Conservation (phyloP, 2,888 invertebrate species). For the Eurois occulta region DNA sequence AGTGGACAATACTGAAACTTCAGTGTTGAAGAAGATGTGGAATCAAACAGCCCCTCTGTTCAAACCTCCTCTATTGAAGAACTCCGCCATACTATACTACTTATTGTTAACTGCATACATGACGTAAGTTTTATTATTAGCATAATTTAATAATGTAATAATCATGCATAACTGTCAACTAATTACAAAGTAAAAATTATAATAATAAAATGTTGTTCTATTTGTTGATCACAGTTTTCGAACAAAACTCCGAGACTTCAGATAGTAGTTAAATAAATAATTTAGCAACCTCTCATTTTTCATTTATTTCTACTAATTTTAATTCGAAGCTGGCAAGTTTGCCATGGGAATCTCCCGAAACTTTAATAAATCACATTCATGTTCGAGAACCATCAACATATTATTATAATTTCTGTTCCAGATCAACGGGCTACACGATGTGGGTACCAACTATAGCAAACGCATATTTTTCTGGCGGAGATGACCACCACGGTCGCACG, state of each 20-base stretch:
- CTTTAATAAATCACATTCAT: background rate
- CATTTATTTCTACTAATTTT: background rate
- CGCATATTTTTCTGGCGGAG: slow-evolving; percentile 80
- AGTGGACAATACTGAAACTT: slow-evolving; percentile 56
- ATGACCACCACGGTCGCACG: slow-evolving; percentile 72
- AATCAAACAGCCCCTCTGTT: slow-evolving; percentile 85
- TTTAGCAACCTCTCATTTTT: background rate
- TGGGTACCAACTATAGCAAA: slow-evolving; percentile 85
- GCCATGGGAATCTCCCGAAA: background rate
- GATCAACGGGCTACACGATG: slow-evolving; percentile 84
- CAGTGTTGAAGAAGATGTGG: slow-evolving; percentile 79
- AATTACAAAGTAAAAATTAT: background rate
- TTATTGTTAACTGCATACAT: slow-evolving; percentile 83
- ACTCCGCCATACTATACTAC: slow-evolving; percentile 82
- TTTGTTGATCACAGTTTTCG: background rate
- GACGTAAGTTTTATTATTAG: slow-evolving; percentile 84
- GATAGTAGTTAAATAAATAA: background rate
- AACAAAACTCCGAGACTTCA: background rate
- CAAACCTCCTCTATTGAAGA: slow-evolving; percentile 75
- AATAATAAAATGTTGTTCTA: background rate
- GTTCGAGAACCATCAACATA: no score
- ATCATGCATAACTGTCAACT: background rate
- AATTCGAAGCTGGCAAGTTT: background rate
- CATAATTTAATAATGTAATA: no score
- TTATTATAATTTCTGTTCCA: slow-evolving; percentile 54